Conservation (phyloP, 2,888 invertebrate species). For the Eueremaeus valkanovi region DNA sequence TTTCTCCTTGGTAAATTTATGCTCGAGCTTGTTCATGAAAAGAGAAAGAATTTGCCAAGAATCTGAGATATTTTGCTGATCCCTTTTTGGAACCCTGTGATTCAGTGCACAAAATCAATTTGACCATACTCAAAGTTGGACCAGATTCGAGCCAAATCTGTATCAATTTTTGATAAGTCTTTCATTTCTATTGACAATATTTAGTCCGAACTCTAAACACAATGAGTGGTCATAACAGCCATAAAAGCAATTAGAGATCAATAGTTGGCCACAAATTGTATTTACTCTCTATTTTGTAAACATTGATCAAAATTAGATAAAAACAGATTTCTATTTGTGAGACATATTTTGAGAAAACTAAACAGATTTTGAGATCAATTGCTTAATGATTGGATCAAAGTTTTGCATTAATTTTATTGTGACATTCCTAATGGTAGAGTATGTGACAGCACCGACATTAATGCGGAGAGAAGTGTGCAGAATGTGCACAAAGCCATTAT, state of each 20-base stretch:
- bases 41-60: too few relatives aligned
- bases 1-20: background rate
- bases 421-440: background rate
- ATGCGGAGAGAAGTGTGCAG: slow-evolving; percentile 2
- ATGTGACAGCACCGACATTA: background rate
- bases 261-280: background rate
- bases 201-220: background rate
- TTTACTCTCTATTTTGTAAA: slow-evolving; percentile 11
- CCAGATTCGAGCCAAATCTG: too few relatives aligned
- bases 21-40: too few relatives aligned
- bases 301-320: background rate
- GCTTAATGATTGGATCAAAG: slow-evolving; percentile 1
- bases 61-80: too few relatives aligned
- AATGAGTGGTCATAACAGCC: background rate
- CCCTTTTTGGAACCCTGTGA: too few relatives aligned
- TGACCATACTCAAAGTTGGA: too few relatives aligned
- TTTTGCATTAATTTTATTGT: slow-evolving; percentile 16
- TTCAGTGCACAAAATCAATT: too few relatives aligned
- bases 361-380: background rate
- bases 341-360: slow-evolving; percentile 7
- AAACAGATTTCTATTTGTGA: slow-evolving; percentile 17
- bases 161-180: too few relatives aligned
- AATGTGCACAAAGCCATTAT: slow-evolving; percentile 1
- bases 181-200: background rate
- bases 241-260: slow-evolving; percentile 8